Evolutionary conservation across 2,113 vertebrate species (phyloP).

Genomic region (Chinchilla lanigera): DNA sequence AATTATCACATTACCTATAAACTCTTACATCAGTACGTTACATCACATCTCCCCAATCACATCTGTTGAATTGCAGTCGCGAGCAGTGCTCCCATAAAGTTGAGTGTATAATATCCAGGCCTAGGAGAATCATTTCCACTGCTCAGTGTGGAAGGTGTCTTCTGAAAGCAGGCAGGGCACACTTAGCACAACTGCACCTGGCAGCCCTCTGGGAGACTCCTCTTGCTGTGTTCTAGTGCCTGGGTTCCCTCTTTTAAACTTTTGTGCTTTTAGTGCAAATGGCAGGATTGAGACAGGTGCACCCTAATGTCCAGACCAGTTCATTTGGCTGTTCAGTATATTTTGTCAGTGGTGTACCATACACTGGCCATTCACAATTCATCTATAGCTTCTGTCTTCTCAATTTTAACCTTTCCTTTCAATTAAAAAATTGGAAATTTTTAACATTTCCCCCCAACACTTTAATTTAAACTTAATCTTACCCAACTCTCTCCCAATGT

Average conservation of each 20-base stretch:
- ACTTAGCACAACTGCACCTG: not conserved
- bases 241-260: not conserved
- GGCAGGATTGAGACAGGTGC: not conserved
- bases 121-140: not conserved
- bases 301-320: not conserved
- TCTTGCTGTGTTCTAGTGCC: not conserved
- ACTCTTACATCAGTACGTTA: not conserved
- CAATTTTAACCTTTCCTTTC: not conserved
- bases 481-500: too few relatives aligned
- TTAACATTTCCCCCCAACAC: not conserved
- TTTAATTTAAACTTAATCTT: not conserved
- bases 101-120: not conserved
- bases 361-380: not conserved
- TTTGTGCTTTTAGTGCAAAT: not conserved
- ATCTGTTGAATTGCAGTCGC: not conserved
- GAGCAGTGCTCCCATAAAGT: not conserved
- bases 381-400: not conserved
- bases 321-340: not conserved
- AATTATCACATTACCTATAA: not conserved
- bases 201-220: not conserved
- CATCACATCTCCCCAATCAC: not conserved
- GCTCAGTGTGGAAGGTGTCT: not conserved
- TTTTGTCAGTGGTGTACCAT: not conserved
- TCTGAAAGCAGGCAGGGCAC: not conserved
- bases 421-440: not conserved